Evolutionary conservation across 2,797 vertebrate genomes (phyloP).

Genomic region (Cuculus canorus): DNA sequence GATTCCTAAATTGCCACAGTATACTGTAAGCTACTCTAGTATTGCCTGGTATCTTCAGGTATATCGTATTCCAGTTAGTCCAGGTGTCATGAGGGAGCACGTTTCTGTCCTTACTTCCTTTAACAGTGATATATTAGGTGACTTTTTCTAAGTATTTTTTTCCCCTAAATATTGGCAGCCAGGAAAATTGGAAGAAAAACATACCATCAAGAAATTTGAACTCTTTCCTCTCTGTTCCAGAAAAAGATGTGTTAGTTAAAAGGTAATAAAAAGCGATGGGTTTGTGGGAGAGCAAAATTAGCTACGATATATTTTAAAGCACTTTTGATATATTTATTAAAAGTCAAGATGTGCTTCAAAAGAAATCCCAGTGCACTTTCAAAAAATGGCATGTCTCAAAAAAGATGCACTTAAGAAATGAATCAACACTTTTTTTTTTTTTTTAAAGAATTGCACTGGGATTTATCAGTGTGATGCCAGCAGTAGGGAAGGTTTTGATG

Average conservation of each 20-base stretch:
- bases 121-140: background rate
- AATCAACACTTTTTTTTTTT: background rate
- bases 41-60: background rate
- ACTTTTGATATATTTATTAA: constrained; percentile 55
- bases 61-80: background rate
- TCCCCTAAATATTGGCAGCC: background rate
- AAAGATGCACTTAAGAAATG: constrained; percentile 43
- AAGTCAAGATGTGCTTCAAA: constrained; percentile 66
- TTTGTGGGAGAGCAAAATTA: constrained; percentile 28
- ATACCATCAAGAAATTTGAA: background rate
- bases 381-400: constrained; percentile 28
- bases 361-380: constrained; percentile 25
- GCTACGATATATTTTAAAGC: constrained; percentile 26
- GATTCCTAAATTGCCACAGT: background rate
- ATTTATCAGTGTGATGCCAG: constrained; percentile 35
- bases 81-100: background rate
- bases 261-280: background rate
- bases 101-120: background rate
- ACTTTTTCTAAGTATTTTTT: background rate
- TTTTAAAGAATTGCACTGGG: background rate
- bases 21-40: background rate
- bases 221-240: background rate
- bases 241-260: background rate
- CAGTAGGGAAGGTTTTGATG: background rate
- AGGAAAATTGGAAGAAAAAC: background rate